Conservation (phyloP, 2,888 invertebrate species). For the Phyto melanocephala region DNA sequence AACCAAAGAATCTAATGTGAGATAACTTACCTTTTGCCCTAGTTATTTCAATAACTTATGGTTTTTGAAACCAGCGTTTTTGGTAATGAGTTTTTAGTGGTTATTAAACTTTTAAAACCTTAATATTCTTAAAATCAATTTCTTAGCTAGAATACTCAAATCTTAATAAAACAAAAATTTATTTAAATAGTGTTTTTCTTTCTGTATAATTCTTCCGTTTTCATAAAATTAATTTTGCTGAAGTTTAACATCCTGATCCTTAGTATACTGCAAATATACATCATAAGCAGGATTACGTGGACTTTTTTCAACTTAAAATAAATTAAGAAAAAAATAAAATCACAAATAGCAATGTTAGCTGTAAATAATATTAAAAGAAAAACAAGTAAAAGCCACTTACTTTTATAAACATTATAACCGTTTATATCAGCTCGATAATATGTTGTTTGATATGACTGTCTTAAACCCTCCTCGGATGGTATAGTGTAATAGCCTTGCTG, state of each 20-base stretch:
- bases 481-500: slow-evolving; percentile 73
- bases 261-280: slow-evolving; percentile 50
- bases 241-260: slow-evolving; percentile 18
- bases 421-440: slow-evolving; percentile 73
- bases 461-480: slow-evolving; percentile 66
- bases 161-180: too few species aligned
- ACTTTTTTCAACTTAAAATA: slow-evolving; percentile 66
- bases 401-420: slow-evolving; percentile 70
- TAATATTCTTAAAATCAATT: too few species aligned
- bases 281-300: slow-evolving; percentile 63
- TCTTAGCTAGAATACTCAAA: too few species aligned
- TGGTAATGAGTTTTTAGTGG: too few species aligned
- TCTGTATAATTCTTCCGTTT: background rate
- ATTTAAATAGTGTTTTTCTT: too few species aligned
- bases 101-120: too few species aligned
- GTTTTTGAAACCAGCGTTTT: too few species aligned
- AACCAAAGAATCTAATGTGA: too few species aligned
- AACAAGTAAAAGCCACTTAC: slow-evolving; percentile 50
- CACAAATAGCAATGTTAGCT: background rate
- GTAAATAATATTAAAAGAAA: background rate
- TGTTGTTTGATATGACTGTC: slow-evolving; percentile 68
- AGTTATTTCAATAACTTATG: too few species aligned
- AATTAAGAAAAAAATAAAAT: background rate
- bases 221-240: background rate
- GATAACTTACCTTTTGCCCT: too few species aligned